Evolutionary conservation across 2,888 invertebrate species (phyloP).

Genomic region (Syrphus vitripennis): DNA sequence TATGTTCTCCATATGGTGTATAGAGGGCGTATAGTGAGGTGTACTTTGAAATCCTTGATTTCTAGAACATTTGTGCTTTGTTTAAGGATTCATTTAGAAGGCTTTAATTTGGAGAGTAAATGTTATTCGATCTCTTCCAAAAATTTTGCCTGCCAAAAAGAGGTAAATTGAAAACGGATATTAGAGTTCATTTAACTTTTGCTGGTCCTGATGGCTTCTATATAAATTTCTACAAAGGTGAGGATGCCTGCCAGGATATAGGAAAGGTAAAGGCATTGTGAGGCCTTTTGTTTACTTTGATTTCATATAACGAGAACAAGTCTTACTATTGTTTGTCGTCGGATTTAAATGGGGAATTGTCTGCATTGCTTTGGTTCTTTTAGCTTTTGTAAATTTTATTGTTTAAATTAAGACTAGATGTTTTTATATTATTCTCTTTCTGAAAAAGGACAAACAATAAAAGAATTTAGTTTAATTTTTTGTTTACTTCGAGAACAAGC

Average conservation of each 20-base stretch:
- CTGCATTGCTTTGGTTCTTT: background rate
- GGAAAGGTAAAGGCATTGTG: background rate
- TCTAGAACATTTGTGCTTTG: background rate
- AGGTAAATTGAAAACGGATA: conserved; percentile 40
- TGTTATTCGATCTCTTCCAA: conserved; percentile 7
- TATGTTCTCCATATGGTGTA: no score
- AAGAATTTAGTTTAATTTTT: no score
- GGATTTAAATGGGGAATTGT: background rate
- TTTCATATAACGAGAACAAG: background rate
- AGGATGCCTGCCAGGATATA: background rate
- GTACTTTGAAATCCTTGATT: background rate
- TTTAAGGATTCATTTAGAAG: conserved; percentile 12
- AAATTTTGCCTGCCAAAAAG: background rate
- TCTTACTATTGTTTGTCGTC: background rate
- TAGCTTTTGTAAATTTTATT: background rate
- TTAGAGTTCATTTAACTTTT: conserved; percentile 34
- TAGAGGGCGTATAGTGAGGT: background rate
- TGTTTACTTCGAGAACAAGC: no score
- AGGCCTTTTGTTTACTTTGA: background rate
- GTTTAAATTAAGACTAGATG: no score
- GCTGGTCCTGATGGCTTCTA: background rate
- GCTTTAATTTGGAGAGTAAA: conserved; percentile 30
- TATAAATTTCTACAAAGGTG: background rate
- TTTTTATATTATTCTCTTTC: no score
- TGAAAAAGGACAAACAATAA: no score